Percentiles rank a stretch among this genome's conserved stretches.
phyloP scores from a whole-genome alignment of 1,140 invertebrate genomes.

The Tetragnatha versicolor region DNA sequence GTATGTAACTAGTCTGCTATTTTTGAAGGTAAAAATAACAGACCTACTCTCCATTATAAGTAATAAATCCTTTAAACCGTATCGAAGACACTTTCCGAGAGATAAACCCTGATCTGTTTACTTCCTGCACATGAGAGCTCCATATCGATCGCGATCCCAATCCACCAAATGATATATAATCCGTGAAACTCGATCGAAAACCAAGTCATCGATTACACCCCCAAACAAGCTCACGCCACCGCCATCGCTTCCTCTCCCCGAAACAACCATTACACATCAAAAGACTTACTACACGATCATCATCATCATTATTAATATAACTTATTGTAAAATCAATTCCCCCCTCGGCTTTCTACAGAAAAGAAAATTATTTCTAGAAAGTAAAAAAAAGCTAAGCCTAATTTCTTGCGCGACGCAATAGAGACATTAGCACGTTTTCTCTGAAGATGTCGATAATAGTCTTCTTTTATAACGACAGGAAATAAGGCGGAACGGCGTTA shows the following conservation, averaged over 20 bases:
- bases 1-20: too few relatives aligned
- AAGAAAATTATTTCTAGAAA: neutral
- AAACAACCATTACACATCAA: conserved; percentile 24
- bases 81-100: too few relatives aligned
- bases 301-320: conserved; percentile 38
- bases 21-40: too few relatives aligned
- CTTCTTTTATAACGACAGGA: neutral
- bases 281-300: conserved; percentile 22
- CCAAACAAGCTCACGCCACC: conserved; percentile 10
- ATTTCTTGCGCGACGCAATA: conserved; percentile 32
- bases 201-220: conserved; percentile 19
- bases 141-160: conserved; percentile 10
- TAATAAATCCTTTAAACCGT: too few relatives aligned
- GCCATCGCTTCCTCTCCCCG: neutral
- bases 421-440: conserved; percentile 22
- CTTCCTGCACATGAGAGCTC: too few relatives aligned
- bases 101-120: too few relatives aligned
- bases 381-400: conserved; percentile 13
- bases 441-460: conserved; percentile 26
- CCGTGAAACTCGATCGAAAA: conserved; percentile 20
- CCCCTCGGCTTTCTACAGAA: neutral
- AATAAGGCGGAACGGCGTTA: conserved; percentile 16
- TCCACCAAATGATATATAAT: conserved; percentile 25
- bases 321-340: conserved; percentile 39
- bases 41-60: too few relatives aligned